These are phyloP conservation scores for Sinotaia quadrata DNA, from an alignment of 2,888 invertebrate genomes.

Conservation along the genomic window DNA sequence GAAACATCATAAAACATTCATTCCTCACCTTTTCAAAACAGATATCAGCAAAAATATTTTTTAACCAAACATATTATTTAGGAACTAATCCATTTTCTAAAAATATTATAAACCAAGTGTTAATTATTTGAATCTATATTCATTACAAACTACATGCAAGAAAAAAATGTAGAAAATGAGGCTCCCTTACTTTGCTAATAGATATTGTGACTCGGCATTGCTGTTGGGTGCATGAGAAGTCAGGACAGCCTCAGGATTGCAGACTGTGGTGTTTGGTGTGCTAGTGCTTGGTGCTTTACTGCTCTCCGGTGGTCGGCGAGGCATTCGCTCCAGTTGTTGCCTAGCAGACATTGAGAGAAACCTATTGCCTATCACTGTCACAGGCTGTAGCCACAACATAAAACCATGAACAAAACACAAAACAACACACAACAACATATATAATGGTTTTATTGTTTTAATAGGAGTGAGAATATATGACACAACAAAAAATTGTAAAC, in stretches of 20 bases:
- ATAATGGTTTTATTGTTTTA: no score
- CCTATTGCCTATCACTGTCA: conserved; percentile 18
- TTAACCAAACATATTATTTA: no score
- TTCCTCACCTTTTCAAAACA: no score
- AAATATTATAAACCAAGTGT: no score
- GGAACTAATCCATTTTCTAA: no score
- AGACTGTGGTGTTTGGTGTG: conserved; percentile 39
- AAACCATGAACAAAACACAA: no score
- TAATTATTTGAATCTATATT: no score
- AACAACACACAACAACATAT: no score
- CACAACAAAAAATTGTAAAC: no score
- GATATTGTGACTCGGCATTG: conserved; percentile 72
- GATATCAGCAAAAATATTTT: no score
- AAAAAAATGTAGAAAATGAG: not conserved
- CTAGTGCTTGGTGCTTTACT: conserved; percentile 72
- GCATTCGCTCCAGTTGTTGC: conserved; percentile 90
- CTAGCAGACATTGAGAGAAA: conserved; percentile 71
- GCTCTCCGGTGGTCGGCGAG: conserved; percentile 84
- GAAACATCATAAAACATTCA: no score
- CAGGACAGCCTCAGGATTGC: conserved; percentile 29
- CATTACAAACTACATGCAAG: not conserved
- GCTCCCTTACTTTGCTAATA: conserved; percentile 35
- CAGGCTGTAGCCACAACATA: not conserved
- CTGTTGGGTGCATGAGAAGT: conserved; percentile 15
- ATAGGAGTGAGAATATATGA: no score